Percentiles rank a stretch among this genome's conserved stretches.
phyloP scores from a whole-genome alignment of 2,797 vertebrate species.

The Corythornis leucogaster region DNA sequence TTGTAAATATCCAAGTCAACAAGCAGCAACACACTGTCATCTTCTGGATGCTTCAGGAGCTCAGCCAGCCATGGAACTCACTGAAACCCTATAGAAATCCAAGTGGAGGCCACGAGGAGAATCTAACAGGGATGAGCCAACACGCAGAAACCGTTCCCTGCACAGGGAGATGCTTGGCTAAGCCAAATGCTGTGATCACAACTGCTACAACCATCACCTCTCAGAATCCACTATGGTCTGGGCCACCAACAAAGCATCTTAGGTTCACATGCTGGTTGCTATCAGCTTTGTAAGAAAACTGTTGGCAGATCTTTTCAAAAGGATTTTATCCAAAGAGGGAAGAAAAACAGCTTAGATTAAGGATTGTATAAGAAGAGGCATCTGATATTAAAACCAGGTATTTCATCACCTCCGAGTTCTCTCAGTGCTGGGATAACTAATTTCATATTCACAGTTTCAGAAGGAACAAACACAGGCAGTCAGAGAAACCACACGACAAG shows the following conservation, averaged over 20 bases:
- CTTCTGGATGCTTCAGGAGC: background rate
- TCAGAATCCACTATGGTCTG: fast-evolving
- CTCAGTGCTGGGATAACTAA: background rate
- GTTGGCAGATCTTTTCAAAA: background rate
- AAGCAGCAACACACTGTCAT: background rate
- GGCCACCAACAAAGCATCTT: background rate
- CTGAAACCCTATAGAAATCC: background rate
- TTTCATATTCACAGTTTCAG: background rate
- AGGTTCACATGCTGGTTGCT: fast-evolving
- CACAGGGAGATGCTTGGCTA: background rate
- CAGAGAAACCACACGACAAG: background rate
- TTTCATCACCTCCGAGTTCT: background rate
- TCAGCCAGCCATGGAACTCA: background rate
- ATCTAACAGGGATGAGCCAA: background rate
- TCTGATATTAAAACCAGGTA: background rate
- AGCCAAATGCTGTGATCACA: fast-evolving
- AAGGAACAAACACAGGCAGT: fast-evolving
- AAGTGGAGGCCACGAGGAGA: background rate
- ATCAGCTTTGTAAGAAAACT: background rate
- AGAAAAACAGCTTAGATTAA: background rate
- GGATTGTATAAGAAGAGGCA: background rate
- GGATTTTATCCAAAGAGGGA: background rate
- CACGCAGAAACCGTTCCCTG: fast-evolving
- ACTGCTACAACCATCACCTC: background rate
- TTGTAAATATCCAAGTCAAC: background rate